Conservation (phyloP, 1,140 invertebrate species). For the Epicauta chinensis region DNA sequence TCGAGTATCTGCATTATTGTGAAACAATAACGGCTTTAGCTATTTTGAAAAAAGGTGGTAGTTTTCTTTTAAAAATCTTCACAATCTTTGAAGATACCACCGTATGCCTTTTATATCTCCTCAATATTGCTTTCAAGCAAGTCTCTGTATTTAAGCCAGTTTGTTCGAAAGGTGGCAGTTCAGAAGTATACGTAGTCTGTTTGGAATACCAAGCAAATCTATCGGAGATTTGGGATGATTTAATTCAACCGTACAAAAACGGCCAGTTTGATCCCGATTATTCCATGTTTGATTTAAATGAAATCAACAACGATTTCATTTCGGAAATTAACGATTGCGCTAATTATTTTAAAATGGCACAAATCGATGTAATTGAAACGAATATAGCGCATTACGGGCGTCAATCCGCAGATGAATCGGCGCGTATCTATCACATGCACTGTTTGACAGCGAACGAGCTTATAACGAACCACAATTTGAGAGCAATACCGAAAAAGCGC, state of each 20-base stretch:
- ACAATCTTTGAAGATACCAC: slow-evolving; percentile 82
- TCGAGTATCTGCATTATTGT: slow-evolving; percentile 72
- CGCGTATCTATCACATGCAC: slow-evolving; percentile 13
- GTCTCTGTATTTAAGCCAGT: slow-evolving; percentile 80
- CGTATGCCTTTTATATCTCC: slow-evolving; percentile 71
- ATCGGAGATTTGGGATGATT: slow-evolving; percentile 42
- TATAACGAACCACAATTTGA: slow-evolving; percentile 25
- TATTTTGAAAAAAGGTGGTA: slow-evolving; percentile 58
- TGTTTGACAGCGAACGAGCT: slow-evolving; percentile 23
- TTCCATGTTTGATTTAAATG: slow-evolving; percentile 54
- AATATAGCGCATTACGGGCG: slow-evolving; percentile 56
- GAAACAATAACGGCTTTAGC: slow-evolving; percentile 72
- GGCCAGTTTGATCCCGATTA: slow-evolving; percentile 21
- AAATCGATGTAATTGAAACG: slow-evolving; percentile 56
- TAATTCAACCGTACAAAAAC: slow-evolving; percentile 49
- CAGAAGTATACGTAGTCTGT: slow-evolving; percentile 85
- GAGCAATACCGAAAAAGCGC: slow-evolving; percentile 16
- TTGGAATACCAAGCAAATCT: slow-evolving; percentile 53
- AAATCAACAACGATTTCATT: slow-evolving; percentile 61
- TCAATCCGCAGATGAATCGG: slow-evolving; percentile 42
- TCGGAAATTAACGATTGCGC: slow-evolving; percentile 59
- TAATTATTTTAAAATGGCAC: slow-evolving; percentile 56
- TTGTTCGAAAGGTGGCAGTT: slow-evolving; percentile 90
- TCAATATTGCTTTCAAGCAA: slow-evolving; percentile 66
- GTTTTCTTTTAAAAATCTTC: slow-evolving; percentile 87